phyloP scores from a whole-genome alignment of 2,113 vertebrate genomes.

The Thinocorus orbignyianus region DNA sequence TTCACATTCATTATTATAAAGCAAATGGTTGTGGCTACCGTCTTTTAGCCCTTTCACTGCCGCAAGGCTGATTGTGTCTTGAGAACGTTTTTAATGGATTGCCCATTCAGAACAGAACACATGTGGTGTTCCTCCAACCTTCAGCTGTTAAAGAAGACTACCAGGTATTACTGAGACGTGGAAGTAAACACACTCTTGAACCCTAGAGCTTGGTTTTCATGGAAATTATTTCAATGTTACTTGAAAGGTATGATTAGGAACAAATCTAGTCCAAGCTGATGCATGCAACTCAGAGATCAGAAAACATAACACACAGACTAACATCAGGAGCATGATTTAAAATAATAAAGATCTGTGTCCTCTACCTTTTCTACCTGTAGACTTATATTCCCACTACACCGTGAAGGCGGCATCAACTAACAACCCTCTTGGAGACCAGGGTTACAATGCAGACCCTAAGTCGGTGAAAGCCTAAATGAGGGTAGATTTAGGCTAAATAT shows the following conservation, averaged over 20 bases:
- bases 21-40: neutral
- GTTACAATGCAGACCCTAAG: fast-evolving
- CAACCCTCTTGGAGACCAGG: neutral
- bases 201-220: neutral
- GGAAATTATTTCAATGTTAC: neutral
- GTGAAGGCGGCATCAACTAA: neutral
- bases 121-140: fast-evolving
- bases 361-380: neutral
- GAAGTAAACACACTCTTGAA: fast-evolving
- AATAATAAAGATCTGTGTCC: neutral
- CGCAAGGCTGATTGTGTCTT: neutral
- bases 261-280: neutral
- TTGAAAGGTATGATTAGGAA: neutral
- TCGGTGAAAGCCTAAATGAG: neutral
- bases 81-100: neutral
- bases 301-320: neutral
- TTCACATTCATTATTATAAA: neutral
- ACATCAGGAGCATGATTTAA: neutral
- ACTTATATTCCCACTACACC: neutral
- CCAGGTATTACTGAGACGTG: neutral
- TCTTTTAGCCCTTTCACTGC: neutral
- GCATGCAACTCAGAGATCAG: neutral
- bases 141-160: neutral
- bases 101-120: fast-evolving
- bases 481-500: neutral